Evolutionary conservation across 2,888 invertebrate species (phyloP), one percentile per base, ranked within the genome.

Genomic region (Trilocha varians): DNA sequence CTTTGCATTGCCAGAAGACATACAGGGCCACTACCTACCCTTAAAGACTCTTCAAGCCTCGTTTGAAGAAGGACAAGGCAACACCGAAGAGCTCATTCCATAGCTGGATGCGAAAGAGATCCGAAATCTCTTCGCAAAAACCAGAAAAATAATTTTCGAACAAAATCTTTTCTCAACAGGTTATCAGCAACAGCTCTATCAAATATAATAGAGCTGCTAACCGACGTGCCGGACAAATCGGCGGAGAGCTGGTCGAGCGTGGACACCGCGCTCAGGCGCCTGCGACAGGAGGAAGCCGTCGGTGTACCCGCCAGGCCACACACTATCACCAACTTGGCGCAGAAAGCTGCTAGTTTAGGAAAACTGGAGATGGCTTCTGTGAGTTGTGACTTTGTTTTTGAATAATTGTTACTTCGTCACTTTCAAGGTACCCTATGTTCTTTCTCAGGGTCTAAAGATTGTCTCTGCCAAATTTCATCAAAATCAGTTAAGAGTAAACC

Each of bases 301-400:
- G 82, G 82, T 0, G 76, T 76, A 4, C 77, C 82, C 0, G 43
- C 63, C 0, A 44, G 51, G 0, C 76, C 80, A 0, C 55, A 56
- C 3, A 62, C 56, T 1, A 41, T 83, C 0, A 68, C 60, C 0
- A 50, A 57, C 0, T 60, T 68, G 2, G 80, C 83, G 0, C 41
- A 53, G 1, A 62, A 49, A 15, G 79, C 84, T 0, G 78, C 75
- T 1, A 39, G 49, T 0, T 16, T 57, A 0, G 82, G 79, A 0
- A 59, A 72, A 39, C 71, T 68, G 1, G 72, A 59, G 1, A 52
- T 82, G 9, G 78, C 84, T 32, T 76, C 83, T 25, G 84, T 84
- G 32, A 71, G 73, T 18, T 40, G 5, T 6, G 5, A 34, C 34
- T 34, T 34, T 34, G n/a, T 34, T 6, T 34, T 6, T 11, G 34